Base-by-base conservation (phyloP, 1,140 invertebrate genomes). In the Drosophila setifemur region DNA sequence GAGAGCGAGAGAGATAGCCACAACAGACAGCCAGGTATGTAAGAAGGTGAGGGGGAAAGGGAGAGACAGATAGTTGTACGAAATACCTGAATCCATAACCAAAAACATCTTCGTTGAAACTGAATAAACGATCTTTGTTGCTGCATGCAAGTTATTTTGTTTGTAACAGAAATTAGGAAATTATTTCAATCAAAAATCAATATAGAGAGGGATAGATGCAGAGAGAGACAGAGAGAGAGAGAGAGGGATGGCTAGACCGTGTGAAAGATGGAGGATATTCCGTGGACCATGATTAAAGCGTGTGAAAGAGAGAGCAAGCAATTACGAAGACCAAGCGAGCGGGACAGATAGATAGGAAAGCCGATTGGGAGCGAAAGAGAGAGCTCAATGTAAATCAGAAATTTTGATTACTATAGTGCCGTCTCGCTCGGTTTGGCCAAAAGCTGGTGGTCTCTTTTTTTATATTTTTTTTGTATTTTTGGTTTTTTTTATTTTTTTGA, bases 111-210 rank as follows among this genome's bases (percentile, higher is more conserved):
- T 94, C 93, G 85, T 93, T 93, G 90, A 94, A 93, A 92, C 94
- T 94, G 92, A 95, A 95, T 72, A 95, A 92, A 91, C 93, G 93
- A 91, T 94, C 93, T 92, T 93, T 93, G 91, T 94, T 93, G 93
- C 94, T 95, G 93, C 93, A 93, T 94, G 93, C 93, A 3, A 28
- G 12, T 69, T 40, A 7, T 49, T 37, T n/a, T 9, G 11, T 31
- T 61, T 18, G 8, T 42, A 71, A 53, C 40, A 43, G 39, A 40
- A 93, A 57, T 18, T 43, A 47, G 6, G 7, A 63, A 33, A 49
- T 53, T 2, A 63, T 50, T 58, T 29, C 9, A 48, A 33, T 19
- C 11, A 29, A 25, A 53, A 53, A 52, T 28, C n/a, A 53, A 49
- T 7, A 50, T 21, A 53, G n/a, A 50, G 9, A 47, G 2, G 26